Evolutionary conservation across 2,888 invertebrate genomes (phyloP), one percentile per base, ranked within the genome.

Genomic region (Acleris laterana): DNA sequence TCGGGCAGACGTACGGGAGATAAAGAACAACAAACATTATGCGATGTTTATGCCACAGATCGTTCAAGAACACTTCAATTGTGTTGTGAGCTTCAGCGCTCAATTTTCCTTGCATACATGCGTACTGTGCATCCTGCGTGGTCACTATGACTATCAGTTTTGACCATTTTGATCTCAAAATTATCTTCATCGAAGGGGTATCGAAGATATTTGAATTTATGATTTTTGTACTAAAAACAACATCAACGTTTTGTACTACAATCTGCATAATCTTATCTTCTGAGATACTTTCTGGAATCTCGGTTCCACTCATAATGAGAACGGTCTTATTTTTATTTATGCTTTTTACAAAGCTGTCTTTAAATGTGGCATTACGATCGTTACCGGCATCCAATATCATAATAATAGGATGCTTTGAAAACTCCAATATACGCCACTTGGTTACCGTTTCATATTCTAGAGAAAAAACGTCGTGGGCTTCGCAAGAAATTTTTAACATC

Each of bases 1-100:
- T 28, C 53, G 80, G 76, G 60, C 87, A 87, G 3, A 76, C 72
- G 44, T 74, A 72, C 5, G 87, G 87, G 42, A 86, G 80, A 52
- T 70, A 69, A 0, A 83, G 57, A 28, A 75, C 64, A 2, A 78
- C 74, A 53, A 72, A 63, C 42, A 77, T 72, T 11, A 78, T 72
- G 62, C 70, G 72, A 67, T 74, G 74, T 58, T 58, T 72, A 19
- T 79, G 79, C 87, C 87, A 87, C 11, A 87, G 42, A 16, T 66
- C 62, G 61, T 84, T 84, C 48, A 85, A 72, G 62, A 80, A 79
- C 9, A 44, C 61, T 57, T 86, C 74, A 11, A 80, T 70, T 3
- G 63, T 19, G 5, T 44, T 42, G 28, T 73, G 71, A 13, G 73
- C 72, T 3, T 71, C 63, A 57, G 51, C 16, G 49, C 64, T 66